These are phyloP conservation scores for Notospermus geniculatus DNA, from an alignment of 1,140 invertebrate genomes.

Conservation along the genomic window DNA sequence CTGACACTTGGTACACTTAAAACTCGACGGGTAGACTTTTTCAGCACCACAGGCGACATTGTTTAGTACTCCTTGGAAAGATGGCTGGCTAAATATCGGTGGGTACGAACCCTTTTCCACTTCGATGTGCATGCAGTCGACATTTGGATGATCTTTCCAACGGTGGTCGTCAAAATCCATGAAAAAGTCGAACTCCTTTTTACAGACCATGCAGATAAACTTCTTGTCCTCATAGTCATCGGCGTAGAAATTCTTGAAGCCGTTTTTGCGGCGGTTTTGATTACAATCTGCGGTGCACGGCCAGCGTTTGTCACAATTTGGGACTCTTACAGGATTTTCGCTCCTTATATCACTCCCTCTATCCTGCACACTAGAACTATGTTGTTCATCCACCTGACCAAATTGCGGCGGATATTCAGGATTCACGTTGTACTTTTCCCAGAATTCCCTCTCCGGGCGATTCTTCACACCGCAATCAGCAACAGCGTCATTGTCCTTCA, in stretches of 20 bases:
- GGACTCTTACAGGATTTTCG: neutral
- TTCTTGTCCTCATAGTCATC: slow-evolving; percentile 39
- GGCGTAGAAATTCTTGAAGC: slow-evolving; percentile 1
- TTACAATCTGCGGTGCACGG: neutral
- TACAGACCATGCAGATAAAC: slow-evolving; percentile 77
- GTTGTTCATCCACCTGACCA: too few species aligned
- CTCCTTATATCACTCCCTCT: too few species aligned
- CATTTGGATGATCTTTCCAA: slow-evolving; percentile 70
- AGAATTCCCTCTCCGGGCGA: neutral
- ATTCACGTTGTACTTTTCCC: slow-evolving; percentile 12
- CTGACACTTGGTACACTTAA: slow-evolving; percentile 1
- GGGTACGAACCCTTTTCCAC: slow-evolving; percentile 54
- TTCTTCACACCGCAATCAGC: slow-evolving; percentile 4
- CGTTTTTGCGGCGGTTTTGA: neutral
- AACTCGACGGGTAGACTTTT: neutral
- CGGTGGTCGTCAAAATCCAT: slow-evolving; percentile 76
- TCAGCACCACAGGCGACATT: neutral
- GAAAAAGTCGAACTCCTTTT: slow-evolving; percentile 66
- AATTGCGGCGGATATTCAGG: neutral
- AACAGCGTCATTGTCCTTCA: neutral
- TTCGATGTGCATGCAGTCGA: slow-evolving; percentile 78
- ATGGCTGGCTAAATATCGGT: neutral
- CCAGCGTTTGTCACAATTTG: neutral
- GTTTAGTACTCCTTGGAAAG: neutral
- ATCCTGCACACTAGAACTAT: too few species aligned